Percentiles rank a stretch among this genome's conserved stretches.
phyloP scores from a whole-genome alignment of 2,113 vertebrate genomes.

The Climacteris rufus region DNA sequence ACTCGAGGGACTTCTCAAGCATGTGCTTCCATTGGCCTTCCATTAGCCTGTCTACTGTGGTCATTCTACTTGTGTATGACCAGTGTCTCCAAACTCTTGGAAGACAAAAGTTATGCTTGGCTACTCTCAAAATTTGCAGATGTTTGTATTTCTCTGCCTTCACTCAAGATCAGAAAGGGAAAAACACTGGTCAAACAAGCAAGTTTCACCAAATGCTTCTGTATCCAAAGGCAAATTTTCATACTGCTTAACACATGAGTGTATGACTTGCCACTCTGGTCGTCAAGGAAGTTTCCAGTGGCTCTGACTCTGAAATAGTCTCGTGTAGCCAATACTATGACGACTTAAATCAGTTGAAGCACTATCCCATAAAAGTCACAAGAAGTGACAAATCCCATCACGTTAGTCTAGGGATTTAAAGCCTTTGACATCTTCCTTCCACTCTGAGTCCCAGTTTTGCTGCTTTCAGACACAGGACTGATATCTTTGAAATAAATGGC shows the following conservation, averaged over 20 bases:
- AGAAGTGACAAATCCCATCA: not conserved
- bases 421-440: not conserved
- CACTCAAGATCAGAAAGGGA: not conserved
- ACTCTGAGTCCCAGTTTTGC: not conserved
- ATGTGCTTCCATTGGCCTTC: not conserved
- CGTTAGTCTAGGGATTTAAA: not conserved
- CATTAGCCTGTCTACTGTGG: not conserved
- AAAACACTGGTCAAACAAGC: not conserved
- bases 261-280: not conserved
- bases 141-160: not conserved
- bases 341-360: not conserved
- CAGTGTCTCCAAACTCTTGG: not conserved
- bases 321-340: not conserved
- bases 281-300: not conserved
- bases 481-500: not conserved
- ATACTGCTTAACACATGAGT: not conserved
- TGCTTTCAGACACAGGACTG: not conserved
- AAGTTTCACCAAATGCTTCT: not conserved
- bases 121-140: not conserved
- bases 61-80: not conserved
- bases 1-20: not conserved
- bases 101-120: not conserved
- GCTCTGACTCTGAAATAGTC: not conserved
- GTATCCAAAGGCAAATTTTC: not conserved
- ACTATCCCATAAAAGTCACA: not conserved